Evolutionary conservation across 64 coral and sea anemone species (phyloP).

Genomic region (Montipora foliosa): DNA sequence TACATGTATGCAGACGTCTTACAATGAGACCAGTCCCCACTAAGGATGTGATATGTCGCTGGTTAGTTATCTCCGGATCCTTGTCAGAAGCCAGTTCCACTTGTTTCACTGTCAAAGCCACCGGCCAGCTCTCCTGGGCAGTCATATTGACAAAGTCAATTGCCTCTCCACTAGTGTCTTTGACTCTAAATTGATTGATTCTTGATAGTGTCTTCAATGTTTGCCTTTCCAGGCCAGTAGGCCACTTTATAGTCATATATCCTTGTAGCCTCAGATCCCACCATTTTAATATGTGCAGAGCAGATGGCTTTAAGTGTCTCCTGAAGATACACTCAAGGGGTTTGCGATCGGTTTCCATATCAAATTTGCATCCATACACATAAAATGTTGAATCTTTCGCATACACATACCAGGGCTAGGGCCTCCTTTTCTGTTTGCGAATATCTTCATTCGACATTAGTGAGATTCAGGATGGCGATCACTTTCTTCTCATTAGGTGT

Average conservation of each 20-base stretch:
- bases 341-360: constrained; percentile 18
- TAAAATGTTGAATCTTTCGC: background rate
- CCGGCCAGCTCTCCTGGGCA: background rate
- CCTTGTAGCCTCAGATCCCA: background rate
- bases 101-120: background rate
- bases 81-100: background rate
- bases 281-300: background rate
- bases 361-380: background rate
- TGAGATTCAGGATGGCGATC: background rate
- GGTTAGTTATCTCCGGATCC: background rate
- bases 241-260: background rate
- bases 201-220: constrained; percentile 26
- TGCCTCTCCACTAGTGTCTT: background rate
- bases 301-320: background rate
- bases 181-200: background rate
- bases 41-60: background rate
- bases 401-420: background rate
- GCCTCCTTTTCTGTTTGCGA: background rate
- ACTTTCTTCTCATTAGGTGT: no score
- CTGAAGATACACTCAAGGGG: constrained; percentile 22
- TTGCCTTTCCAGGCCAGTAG: constrained; percentile 20
- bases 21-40: background rate
- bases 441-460: constrained; percentile 2
- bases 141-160: background rate
- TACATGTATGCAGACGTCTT: background rate